A percentile compares a stretch with the other conserved stretches of the same genome.
phyloP scores from a whole-genome alignment of 2,888 invertebrate genomes.

The Chrysopilus asiliformis region DNA sequence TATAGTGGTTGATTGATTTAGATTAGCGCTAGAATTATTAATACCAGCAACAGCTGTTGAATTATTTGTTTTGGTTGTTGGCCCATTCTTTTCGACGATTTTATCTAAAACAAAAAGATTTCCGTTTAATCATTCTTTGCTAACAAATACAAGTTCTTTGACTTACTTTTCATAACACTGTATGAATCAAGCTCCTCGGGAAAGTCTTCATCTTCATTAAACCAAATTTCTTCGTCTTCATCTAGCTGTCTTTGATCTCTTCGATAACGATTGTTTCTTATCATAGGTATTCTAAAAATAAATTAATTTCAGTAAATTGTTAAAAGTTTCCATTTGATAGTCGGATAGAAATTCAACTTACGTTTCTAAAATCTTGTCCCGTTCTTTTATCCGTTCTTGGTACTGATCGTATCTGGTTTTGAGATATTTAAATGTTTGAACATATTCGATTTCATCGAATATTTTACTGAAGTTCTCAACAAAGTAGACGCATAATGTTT shows the following conservation, averaged over 20 bases:
- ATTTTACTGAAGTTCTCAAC: constrained; percentile 93
- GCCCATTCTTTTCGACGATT: constrained; percentile 34
- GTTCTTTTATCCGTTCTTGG: constrained; percentile 78
- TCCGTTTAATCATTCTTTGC: not conserved
- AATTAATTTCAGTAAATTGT: no score
- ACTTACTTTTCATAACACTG: constrained; percentile 35
- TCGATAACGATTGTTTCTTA: constrained; percentile 65
- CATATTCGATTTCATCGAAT: constrained; percentile 90
- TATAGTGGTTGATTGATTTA: constrained; percentile 26
- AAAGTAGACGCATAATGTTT: constrained; percentile 80
- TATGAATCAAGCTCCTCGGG: constrained; percentile 52
- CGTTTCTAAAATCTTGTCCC: constrained; percentile 63
- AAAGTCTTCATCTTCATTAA: constrained; percentile 91
- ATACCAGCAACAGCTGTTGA: constrained; percentile 28
- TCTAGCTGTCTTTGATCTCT: constrained; percentile 88
- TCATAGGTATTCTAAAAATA: constrained; percentile 41
- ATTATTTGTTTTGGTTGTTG: constrained; percentile 23
- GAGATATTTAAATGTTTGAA: constrained; percentile 92
- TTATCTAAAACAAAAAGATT: constrained; percentile 8
- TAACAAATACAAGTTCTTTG: not conserved
- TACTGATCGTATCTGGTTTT: constrained; percentile 81
- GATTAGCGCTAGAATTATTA: constrained; percentile 23
- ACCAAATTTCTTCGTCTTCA: constrained; percentile 98
- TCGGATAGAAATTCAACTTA: constrained; percentile 33
- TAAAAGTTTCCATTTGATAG: constrained; percentile 2